Evolutionary conservation across 2,888 invertebrate species (phyloP).

Genomic region (Drosophila leonis): DNA sequence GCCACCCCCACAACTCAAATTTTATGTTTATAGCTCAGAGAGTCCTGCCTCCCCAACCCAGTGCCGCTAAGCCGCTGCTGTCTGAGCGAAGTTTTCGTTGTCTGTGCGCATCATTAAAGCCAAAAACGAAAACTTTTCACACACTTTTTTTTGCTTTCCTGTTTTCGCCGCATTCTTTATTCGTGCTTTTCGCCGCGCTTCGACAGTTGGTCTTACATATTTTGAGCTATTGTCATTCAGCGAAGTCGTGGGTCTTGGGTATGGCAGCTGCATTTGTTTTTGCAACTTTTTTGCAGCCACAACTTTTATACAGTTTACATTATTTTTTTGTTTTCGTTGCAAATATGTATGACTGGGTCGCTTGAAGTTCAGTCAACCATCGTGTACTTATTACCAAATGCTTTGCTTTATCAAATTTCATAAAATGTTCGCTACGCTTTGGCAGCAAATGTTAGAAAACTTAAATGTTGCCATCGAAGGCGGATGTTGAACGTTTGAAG

Average conservation of each 20-base stretch:
- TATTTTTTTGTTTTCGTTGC: conserved; percentile 32
- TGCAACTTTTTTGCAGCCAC: conserved; percentile 58
- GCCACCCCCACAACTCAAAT: conserved; percentile 34
- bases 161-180: conserved; percentile 6
- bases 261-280: conserved; percentile 46
- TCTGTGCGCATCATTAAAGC: conserved; percentile 78
- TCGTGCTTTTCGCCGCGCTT: conserved; percentile 24
- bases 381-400: conserved; percentile 43
- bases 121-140: conserved; percentile 62
- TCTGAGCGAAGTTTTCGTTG: conserved; percentile 53
- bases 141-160: conserved; percentile 45
- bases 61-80: conserved; percentile 9
- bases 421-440: conserved; percentile 35
- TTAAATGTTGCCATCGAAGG: conserved; percentile 25
- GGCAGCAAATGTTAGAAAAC: conserved; percentile 20
- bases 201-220: conserved; percentile 63
- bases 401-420: conserved; percentile 52
- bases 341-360: conserved; percentile 26
- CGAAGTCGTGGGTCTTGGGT: too few species aligned
- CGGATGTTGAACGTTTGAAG: conserved; percentile 11
- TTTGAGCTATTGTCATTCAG: conserved; percentile 70
- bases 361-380: conserved; percentile 36
- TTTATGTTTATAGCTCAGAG: conserved; percentile 36
- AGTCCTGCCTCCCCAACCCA: background rate
- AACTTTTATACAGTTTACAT: conserved; percentile 42